Conservation (phyloP, 2,113 vertebrate genomes). For the Antigone vipio region DNA sequence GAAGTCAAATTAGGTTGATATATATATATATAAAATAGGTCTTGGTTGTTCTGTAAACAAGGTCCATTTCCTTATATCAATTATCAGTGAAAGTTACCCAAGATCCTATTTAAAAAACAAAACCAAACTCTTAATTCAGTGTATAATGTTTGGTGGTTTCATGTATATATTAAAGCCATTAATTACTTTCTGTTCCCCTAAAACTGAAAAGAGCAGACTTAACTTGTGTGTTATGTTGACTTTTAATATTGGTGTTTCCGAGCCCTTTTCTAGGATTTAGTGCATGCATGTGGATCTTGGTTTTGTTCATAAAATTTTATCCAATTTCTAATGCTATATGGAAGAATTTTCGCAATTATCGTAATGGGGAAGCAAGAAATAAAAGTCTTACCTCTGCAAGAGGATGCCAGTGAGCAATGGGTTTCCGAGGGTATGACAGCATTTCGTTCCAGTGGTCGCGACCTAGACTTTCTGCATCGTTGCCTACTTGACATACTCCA, state of each 20-base stretch:
- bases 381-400: slow-evolving; percentile 88
- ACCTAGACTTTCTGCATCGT: slow-evolving; percentile 89
- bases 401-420: slow-evolving; percentile 97
- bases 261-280: background rate
- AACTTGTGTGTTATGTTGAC: background rate
- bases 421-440: slow-evolving; percentile 95
- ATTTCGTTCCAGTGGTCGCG: slow-evolving; percentile 98
- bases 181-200: background rate
- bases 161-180: background rate
- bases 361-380: background rate
- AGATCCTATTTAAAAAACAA: background rate
- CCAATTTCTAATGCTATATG: background rate
- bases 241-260: background rate
- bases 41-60: slow-evolving; percentile 9
- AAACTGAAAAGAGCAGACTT: background rate
- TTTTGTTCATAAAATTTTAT: background rate
- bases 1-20: background rate
- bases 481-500: slow-evolving; percentile 96
- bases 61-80: background rate
- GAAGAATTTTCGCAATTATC: background rate
- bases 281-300: background rate
- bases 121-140: background rate
- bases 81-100: background rate
- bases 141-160: background rate
- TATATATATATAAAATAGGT: background rate